Conservation (phyloP, 2,888 invertebrate genomes). For the Cerceris ruficornis region DNA sequence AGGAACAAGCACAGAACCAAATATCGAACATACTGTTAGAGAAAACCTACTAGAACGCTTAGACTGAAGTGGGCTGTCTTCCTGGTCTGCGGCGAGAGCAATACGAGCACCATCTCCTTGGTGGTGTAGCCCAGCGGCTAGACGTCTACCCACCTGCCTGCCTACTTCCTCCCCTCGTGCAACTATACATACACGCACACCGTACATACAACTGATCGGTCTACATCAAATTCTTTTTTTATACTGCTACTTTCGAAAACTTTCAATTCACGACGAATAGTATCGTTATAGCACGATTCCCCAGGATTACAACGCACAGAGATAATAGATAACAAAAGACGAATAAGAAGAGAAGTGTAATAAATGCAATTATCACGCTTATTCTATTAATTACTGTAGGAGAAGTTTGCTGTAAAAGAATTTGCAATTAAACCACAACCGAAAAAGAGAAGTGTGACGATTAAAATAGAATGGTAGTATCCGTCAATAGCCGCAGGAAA, state of each 20-base stretch:
- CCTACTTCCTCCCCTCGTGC: slow-evolving; percentile 81
- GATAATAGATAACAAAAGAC: too few species aligned
- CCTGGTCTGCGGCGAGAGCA: slow-evolving; percentile 86
- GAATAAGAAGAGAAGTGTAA: too few species aligned
- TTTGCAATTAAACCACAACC: too few species aligned
- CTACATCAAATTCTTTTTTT: slow-evolving; percentile 25
- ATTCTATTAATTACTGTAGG: too few species aligned
- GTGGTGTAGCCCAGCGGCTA: slow-evolving; percentile 83
- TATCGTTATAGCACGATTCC: too few species aligned
- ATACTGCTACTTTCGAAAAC: slow-evolving; percentile 3
- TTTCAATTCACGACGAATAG: too few species aligned
- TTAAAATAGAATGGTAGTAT: too few species aligned
- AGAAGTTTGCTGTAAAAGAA: too few species aligned
- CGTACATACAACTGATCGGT: slow-evolving; percentile 59
- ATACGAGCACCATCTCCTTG: slow-evolving; percentile 83
- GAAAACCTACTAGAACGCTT: slow-evolving; percentile 92
- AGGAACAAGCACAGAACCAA: slow-evolving; percentile 49
- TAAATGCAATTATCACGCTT: too few species aligned
- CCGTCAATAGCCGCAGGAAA: too few species aligned
- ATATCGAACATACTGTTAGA: slow-evolving; percentile 68
- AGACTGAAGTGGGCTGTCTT: slow-evolving; percentile 92
- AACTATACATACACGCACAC: slow-evolving; percentile 77
- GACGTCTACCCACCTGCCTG: slow-evolving; percentile 83
- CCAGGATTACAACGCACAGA: too few species aligned
- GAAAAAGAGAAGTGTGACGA: too few species aligned